Evolutionary conservation across 1,140 invertebrate genomes (phyloP).

Genomic region (Bombus difficillimus): DNA sequence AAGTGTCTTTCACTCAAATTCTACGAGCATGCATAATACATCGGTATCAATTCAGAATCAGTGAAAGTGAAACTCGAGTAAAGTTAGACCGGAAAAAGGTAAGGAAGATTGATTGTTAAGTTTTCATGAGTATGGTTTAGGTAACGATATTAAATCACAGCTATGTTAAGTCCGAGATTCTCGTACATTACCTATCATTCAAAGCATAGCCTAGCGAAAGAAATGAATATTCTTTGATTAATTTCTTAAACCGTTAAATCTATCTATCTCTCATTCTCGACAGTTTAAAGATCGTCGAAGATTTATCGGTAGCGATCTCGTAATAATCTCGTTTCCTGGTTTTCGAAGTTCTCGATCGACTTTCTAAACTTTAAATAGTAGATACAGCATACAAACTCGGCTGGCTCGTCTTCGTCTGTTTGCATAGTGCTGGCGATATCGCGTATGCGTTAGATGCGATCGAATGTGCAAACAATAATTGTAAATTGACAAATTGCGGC

Average conservation of each 20-base stretch:
- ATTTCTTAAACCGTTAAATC: too few species aligned
- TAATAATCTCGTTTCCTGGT: not conserved
- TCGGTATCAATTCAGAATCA: too few species aligned
- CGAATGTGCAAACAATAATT: constrained; percentile 11
- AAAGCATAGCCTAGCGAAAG: not conserved
- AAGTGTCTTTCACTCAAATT: not conserved
- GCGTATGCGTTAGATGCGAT: not conserved
- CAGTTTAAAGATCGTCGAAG: not conserved
- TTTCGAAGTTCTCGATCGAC: not conserved
- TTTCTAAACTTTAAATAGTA: not conserved
- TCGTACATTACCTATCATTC: not conserved
- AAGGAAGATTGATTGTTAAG: not conserved
- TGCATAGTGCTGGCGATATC: not conserved
- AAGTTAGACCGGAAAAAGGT: not conserved
- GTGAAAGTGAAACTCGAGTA: not conserved
- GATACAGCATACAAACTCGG: too few species aligned
- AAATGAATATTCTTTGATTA: too few species aligned
- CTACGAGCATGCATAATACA: not conserved
- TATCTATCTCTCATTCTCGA: not conserved
- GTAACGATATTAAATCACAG: not conserved
- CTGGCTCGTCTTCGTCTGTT: too few species aligned
- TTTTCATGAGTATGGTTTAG: not conserved
- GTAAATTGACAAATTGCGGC: constrained; percentile 53
- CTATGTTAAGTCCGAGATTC: not conserved
- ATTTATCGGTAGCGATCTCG: not conserved